Evolutionary conservation across 2,113 vertebrate genomes (phyloP), one percentile per base, ranked within the genome.

Genomic region (Limanda limanda): DNA sequence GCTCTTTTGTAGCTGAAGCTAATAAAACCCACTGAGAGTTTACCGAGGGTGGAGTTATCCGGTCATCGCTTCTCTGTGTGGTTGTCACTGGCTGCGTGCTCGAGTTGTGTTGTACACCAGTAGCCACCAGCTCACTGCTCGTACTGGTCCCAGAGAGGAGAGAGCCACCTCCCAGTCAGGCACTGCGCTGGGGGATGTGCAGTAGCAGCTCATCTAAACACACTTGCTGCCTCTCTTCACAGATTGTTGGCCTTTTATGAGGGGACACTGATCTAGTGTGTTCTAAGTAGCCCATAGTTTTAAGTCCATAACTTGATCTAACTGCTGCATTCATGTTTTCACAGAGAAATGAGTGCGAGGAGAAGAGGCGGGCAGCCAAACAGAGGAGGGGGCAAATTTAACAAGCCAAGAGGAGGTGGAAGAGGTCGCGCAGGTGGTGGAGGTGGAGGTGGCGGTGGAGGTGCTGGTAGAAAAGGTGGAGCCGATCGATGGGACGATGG

Each of bases 291-390:
- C 12, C 40, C 40, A 42, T 11, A 0, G 2, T 11, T 11, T 13
- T 42, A 13, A 42, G 40, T 42, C 1, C 40, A 42, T 42, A 13
- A 13, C 40, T 11, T 37, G 35, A 10, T 47, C 45, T 3, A 20
- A 20, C 18, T 65, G 17, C 7, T n/a, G 45, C 8, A 10, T 67
- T 8, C 74, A 11, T 81, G 17, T 74, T 58, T 69, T 47, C 12
- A 67, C 71, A 88, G 77, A 77, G 68, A 77, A 13, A 95, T 95
- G 95, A 95, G 71, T 70, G 91, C 77, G 3, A 96, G 92, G 88
- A 97, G 89, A 85, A 96, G 85, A 94, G 95, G 92, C 87, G 95
- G 95, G 78, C 96, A 95, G 82, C 95, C 96, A 25, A 97, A 97
- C 84, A 94, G 95, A 95, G 96, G 95, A 91, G 94, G 97, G 73